Conservation (phyloP, 2,113 vertebrate species). For the Scortum barcoo region DNA sequence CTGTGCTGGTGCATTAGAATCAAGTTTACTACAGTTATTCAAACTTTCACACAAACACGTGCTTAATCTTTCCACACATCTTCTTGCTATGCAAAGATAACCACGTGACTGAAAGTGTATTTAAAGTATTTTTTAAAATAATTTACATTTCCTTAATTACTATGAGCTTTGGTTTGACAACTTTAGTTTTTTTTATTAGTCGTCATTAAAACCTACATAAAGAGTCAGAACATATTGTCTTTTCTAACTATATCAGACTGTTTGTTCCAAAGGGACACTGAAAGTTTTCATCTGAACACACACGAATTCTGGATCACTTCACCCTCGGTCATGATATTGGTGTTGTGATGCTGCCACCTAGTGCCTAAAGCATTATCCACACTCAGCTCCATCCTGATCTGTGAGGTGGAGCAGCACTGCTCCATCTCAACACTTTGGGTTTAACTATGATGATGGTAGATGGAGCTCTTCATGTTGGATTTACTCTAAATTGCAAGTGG, state of each 20-base stretch:
- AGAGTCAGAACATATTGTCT: background rate
- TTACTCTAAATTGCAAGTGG: background rate
- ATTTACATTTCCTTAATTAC: background rate
- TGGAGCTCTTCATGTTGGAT: background rate
- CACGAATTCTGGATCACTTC: background rate
- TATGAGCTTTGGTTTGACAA: background rate
- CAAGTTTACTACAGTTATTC: background rate
- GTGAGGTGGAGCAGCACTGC: background rate
- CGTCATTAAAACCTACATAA: background rate
- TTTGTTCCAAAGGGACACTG: background rate
- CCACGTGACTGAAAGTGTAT: background rate
- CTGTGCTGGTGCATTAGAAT: too few species aligned
- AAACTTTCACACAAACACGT: background rate
- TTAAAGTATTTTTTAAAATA: too few species aligned
- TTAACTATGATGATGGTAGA: background rate
- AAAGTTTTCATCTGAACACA: background rate
- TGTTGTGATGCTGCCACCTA: slow-evolving; percentile 65
- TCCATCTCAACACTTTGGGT: background rate
- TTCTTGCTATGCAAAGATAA: background rate
- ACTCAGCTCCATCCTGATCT: background rate
- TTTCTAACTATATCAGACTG: background rate
- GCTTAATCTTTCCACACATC: background rate
- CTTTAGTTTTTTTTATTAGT: background rate
- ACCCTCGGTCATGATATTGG: background rate
- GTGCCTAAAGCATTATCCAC: slow-evolving; percentile 27